These are phyloP conservation scores for Pseudomyrmex dendroicus DNA, from an alignment of 1,140 invertebrate genomes.

Conservation along the genomic window DNA sequence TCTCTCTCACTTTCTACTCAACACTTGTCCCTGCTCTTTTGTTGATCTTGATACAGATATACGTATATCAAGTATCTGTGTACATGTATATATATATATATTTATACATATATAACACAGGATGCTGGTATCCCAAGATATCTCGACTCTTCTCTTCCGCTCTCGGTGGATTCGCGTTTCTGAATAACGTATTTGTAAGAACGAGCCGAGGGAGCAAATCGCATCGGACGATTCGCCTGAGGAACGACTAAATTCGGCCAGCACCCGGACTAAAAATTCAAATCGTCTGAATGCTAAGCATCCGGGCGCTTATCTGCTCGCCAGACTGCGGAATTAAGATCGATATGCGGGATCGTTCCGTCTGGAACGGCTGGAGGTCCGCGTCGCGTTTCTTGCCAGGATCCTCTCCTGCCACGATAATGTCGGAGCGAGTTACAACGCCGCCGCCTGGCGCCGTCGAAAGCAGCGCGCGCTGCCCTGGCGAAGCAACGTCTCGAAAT, in stretches of 20 bases:
- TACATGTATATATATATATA: too few species aligned
- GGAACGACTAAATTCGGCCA: slow-evolving; percentile 49
- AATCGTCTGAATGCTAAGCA: slow-evolving; percentile 59
- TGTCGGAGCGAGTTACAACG: slow-evolving; percentile 56
- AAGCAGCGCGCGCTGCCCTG: slow-evolving; percentile 21
- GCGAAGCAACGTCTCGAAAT: slow-evolving; percentile 27
- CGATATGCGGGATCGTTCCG: slow-evolving; percentile 60
- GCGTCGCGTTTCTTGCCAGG: slow-evolving; percentile 42
- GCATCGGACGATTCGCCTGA: slow-evolving; percentile 18
- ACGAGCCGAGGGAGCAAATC: slow-evolving; percentile 38
- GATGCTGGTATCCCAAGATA: slow-evolving; percentile 29
- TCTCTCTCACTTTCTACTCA: not conserved
- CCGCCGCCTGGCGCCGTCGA: slow-evolving; percentile 50
- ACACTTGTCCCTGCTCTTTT: not conserved
- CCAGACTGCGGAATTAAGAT: slow-evolving; percentile 60
- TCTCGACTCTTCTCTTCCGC: slow-evolving; percentile 27
- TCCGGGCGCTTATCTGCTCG: slow-evolving; percentile 52
- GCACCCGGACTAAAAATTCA: slow-evolving; percentile 53
- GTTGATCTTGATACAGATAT: slow-evolving; percentile 18
- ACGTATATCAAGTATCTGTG: too few species aligned
- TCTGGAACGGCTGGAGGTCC: slow-evolving; percentile 32
- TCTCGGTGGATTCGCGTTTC: slow-evolving; percentile 33
- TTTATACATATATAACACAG: slow-evolving; percentile 1
- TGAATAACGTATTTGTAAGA: slow-evolving; percentile 55
- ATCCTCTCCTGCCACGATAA: slow-evolving; percentile 28